Conservation (phyloP, 2,113 vertebrate genomes). For the Prochilodus magdalenae region DNA sequence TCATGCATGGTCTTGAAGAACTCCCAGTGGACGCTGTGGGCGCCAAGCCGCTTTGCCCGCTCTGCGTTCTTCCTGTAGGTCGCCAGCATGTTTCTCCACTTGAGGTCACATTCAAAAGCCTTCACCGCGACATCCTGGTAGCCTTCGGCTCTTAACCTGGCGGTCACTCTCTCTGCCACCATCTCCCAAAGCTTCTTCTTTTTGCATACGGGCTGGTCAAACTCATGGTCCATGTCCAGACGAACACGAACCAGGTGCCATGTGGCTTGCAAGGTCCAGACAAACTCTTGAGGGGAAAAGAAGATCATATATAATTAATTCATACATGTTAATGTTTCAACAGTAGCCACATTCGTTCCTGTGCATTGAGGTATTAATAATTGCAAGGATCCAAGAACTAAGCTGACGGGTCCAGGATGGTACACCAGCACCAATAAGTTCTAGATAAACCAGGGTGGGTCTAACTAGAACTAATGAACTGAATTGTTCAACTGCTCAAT, state of each 20-base stretch:
- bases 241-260: slow-evolving; percentile 77
- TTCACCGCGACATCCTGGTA: slow-evolving; percentile 61
- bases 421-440: too few relatives aligned
- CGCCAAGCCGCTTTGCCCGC: slow-evolving; percentile 70
- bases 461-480: too few relatives aligned
- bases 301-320: too few relatives aligned
- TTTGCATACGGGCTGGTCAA: slow-evolving; percentile 79
- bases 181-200: slow-evolving; percentile 81
- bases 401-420: too few relatives aligned
- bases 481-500: too few relatives aligned
- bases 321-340: too few relatives aligned
- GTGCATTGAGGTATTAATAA: too few relatives aligned
- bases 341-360: too few relatives aligned
- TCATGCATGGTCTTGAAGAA: slow-evolving; percentile 77
- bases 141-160: slow-evolving; percentile 65
- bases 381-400: too few relatives aligned
- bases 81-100: slow-evolving; percentile 81
- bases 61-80: slow-evolving; percentile 79
- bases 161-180: slow-evolving; percentile 73
- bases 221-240: slow-evolving; percentile 76
- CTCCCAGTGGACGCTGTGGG: slow-evolving; percentile 76
- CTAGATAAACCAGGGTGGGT: too few relatives aligned
- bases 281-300: slow-evolving; percentile 68
- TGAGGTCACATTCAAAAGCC: slow-evolving; percentile 79
- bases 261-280: slow-evolving; percentile 79